phyloP scores from a whole-genome alignment of 1,140 invertebrate genomes.

The Pomacea maculata region DNA sequence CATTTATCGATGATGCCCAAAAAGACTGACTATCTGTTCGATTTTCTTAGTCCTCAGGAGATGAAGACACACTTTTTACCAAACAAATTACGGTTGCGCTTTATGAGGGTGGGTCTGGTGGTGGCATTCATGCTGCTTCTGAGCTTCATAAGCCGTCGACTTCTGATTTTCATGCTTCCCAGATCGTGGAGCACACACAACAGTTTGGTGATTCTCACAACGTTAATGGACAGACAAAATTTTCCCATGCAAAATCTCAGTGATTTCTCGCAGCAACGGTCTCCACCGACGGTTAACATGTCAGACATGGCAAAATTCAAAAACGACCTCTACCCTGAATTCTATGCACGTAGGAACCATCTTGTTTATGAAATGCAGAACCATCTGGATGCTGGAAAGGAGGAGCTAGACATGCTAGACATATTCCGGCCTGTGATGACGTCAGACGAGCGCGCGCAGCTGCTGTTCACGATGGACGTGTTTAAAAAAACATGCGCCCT shows the following conservation, averaged over 20 bases:
- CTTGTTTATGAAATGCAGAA: not conserved
- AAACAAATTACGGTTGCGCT: too few species aligned
- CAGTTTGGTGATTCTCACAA: not conserved
- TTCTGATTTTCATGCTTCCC: constrained; percentile 7
- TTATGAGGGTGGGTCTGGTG: too few species aligned
- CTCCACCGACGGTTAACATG: not conserved
- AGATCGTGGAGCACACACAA: constrained; percentile 11
- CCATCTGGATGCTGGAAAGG: not conserved
- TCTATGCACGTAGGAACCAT: not conserved
- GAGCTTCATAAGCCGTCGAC: too few species aligned
- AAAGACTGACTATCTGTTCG: too few species aligned
- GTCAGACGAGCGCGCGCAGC: constrained; percentile 11
- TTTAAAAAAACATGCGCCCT: constrained; percentile 29
- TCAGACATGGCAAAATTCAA: not conserved
- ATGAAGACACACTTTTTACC: too few species aligned
- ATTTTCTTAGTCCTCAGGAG: too few species aligned
- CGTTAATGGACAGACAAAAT: not conserved
- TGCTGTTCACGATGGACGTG: constrained; percentile 27
- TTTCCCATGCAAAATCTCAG: not conserved
- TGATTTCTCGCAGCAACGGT: not conserved
- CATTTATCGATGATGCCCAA: too few species aligned
- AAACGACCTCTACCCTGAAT: not conserved
- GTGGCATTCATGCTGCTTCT: too few species aligned
- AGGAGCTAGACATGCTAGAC: not conserved
- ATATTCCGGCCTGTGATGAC: constrained; percentile 25